These are phyloP conservation scores for Heliconius charithonia DNA, from an alignment of 2,888 invertebrate genomes.

Conservation along the genomic window DNA sequence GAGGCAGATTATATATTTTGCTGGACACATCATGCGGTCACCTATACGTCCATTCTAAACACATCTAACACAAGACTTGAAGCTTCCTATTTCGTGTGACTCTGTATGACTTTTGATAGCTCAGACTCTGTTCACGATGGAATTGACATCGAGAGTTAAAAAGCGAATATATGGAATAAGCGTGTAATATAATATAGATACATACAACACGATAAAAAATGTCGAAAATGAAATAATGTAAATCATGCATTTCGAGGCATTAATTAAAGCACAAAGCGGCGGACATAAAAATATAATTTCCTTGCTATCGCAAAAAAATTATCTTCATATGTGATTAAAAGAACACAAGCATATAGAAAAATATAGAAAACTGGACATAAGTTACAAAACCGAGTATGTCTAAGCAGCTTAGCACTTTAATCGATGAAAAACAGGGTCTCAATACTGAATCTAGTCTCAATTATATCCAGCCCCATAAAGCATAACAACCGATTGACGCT, in stretches of 20 bases:
- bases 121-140: slow-evolving; percentile 35
- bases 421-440: neutral
- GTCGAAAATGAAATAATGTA: slow-evolving; percentile 41
- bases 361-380: slow-evolving; percentile 40
- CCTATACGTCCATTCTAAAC: slow-evolving; percentile 59
- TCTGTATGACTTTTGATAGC: slow-evolving; percentile 29
- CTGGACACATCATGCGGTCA: slow-evolving; percentile 70
- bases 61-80: slow-evolving; percentile 63
- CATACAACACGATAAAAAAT: slow-evolving; percentile 31
- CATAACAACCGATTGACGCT: neutral
- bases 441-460: neutral
- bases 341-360: slow-evolving; percentile 43
- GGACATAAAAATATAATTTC: slow-evolving; percentile 43
- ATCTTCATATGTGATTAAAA: slow-evolving; percentile 40
- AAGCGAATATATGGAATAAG: slow-evolving; percentile 44
- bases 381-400: neutral
- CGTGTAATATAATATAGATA: slow-evolving; percentile 37
- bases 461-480: slow-evolving; percentile 17
- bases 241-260: slow-evolving; percentile 48
- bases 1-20: slow-evolving; percentile 60
- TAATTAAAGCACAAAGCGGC: slow-evolving; percentile 49
- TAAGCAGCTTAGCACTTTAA: neutral
- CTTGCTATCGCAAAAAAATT: slow-evolving; percentile 18
- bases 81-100: slow-evolving; percentile 56
- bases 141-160: slow-evolving; percentile 44